A percentile compares a stretch with the other conserved stretches of the same genome.
Conservation (phyloP, 35 echinoderm and acorn worm genomes). For the Lytechinus pictus region DNA sequence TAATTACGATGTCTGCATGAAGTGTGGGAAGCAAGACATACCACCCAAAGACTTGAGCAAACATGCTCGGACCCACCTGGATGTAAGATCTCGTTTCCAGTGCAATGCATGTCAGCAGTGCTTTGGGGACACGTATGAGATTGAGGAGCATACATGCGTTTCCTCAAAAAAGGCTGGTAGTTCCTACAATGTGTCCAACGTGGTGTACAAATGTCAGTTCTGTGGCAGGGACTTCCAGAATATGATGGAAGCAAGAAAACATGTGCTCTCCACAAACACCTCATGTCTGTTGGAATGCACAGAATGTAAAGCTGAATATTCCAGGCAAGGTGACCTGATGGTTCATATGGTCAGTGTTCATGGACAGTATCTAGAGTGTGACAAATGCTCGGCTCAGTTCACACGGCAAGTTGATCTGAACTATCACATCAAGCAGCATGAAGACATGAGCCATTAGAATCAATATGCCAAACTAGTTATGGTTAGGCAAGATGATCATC, state of each 20-base stretch:
- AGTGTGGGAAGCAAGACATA: neutral
- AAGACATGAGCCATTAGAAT: neutral
- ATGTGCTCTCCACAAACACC: constrained; percentile 35
- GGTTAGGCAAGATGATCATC: no score
- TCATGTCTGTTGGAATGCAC: neutral
- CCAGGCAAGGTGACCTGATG: constrained; percentile 22
- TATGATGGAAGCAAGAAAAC: neutral
- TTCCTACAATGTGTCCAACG: neutral
- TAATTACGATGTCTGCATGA: neutral
- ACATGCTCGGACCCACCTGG: constrained; percentile 28
- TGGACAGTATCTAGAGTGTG: constrained; percentile 1
- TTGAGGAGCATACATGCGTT: neutral
- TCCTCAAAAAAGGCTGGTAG: neutral
- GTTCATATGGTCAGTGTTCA: constrained; percentile 9
- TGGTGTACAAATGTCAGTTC: neutral
- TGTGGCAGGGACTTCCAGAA: neutral
- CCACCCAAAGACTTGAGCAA: neutral
- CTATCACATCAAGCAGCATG: neutral
- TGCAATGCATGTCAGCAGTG: constrained; percentile 12
- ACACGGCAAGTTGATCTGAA: neutral
- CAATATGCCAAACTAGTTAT: no score
- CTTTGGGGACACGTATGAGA: neutral
- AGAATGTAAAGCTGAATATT: neutral
- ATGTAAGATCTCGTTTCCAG: neutral
- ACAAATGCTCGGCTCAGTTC: neutral